Percentiles rank a stretch among this genome's conserved stretches.
Evolutionary conservation across 2,113 vertebrate species (phyloP).

Genomic region (Vireo altiloquus): DNA sequence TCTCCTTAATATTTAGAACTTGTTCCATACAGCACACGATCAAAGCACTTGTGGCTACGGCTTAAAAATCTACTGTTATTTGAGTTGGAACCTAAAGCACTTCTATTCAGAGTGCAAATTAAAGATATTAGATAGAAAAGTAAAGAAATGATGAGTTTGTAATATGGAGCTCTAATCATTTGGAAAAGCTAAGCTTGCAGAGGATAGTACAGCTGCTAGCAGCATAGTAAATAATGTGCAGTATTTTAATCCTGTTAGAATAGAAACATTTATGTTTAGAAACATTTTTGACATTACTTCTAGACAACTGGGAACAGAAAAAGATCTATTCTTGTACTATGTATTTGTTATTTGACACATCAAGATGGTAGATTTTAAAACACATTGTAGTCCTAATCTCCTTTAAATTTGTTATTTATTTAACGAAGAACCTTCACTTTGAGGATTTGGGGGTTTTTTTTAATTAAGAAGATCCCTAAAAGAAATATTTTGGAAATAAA

Average conservation of each 20-base stretch:
- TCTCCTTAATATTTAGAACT: conserved; percentile 7
- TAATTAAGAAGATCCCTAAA: neutral
- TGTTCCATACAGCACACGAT: conserved; percentile 23
- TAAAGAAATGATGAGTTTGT: neutral
- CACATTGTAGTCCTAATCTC: neutral
- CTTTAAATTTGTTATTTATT: neutral
- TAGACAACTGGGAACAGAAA: neutral
- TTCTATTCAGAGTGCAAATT: neutral
- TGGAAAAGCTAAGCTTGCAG: conserved; percentile 6
- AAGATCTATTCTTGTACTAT: neutral
- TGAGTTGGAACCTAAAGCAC: conserved; percentile 22
- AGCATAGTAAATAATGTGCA: neutral
- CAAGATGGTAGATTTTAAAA: neutral
- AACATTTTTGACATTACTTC: neutral
- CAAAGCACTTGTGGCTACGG: neutral
- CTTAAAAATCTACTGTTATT: neutral
- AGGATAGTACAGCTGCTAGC: neutral
- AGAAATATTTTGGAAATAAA: neutral
- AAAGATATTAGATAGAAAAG: conserved; percentile 15
- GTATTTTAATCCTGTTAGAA: neutral
- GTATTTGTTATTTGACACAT: neutral
- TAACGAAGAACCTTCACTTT: neutral
- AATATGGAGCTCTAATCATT: neutral
- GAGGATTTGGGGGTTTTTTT: neutral
- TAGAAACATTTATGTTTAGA: neutral